Conservation (phyloP, 2,888 invertebrate genomes). For the Patella ulyssiponensis region DNA sequence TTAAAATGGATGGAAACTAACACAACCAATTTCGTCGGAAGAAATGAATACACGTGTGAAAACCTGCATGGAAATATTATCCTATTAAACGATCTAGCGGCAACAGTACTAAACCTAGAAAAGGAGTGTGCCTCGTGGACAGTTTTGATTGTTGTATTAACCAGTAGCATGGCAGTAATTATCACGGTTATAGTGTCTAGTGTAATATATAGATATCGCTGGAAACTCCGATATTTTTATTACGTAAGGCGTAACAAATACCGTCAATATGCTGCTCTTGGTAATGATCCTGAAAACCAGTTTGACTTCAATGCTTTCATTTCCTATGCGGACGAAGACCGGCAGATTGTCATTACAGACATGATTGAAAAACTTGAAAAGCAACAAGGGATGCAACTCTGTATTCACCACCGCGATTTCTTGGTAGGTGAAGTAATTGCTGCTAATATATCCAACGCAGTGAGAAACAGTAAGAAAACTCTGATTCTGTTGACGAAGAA, state of each 20-base stretch:
- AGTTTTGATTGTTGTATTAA: conserved; percentile 16
- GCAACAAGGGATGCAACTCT: conserved; percentile 24
- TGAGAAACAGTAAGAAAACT: conserved; percentile 32
- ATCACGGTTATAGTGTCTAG: conserved; percentile 18
- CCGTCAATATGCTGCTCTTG: conserved; percentile 15
- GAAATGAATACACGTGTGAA: conserved; percentile 24
- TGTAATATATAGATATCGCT: conserved; percentile 21
- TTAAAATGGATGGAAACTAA: conserved; percentile 33
- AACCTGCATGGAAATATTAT: neutral
- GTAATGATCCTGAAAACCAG: conserved; percentile 15
- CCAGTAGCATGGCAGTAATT: conserved; percentile 14
- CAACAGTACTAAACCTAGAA: conserved; percentile 4
- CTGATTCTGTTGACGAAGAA: conserved; percentile 29
- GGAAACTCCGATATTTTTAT: conserved; percentile 20
- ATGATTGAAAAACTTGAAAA: conserved; percentile 31
- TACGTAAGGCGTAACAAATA: conserved; percentile 11
- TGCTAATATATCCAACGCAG: conserved; percentile 37
- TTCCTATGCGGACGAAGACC: conserved; percentile 37
- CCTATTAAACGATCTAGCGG: neutral
- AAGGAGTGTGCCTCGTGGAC: conserved; percentile 27
- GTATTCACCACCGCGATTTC: conserved; percentile 38
- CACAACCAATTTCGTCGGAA: conserved; percentile 18
- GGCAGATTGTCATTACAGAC: conserved; percentile 12
- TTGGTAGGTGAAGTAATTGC: conserved; percentile 28
- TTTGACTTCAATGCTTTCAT: conserved; percentile 33